phyloP scores from a whole-genome alignment of 1,140 invertebrate species.

The Dinothrombium tinctorium region DNA sequence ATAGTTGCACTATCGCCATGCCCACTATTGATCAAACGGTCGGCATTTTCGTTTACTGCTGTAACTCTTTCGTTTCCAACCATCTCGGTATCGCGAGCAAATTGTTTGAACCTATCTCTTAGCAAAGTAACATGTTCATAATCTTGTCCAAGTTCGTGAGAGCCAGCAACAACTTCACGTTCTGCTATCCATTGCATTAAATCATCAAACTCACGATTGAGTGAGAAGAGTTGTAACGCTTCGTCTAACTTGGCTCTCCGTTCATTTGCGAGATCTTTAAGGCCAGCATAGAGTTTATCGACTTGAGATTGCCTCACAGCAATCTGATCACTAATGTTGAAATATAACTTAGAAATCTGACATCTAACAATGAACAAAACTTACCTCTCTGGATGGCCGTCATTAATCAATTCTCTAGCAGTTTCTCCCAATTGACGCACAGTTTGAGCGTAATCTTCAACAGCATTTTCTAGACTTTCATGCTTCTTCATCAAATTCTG shows the following conservation, averaged over 20 bases:
- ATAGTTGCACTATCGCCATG: conserved; percentile 94
- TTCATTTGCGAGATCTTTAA: conserved; percentile 89
- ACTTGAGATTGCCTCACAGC: conserved; percentile 93
- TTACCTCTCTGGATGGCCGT: conserved; percentile 55
- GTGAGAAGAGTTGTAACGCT: conserved; percentile 77
- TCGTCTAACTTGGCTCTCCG: conserved; percentile 81
- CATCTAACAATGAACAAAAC: no score
- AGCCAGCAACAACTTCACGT: conserved; percentile 82
- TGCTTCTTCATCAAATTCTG: conserved; percentile 99
- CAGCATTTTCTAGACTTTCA: conserved; percentile 76
- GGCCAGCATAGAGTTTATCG: conserved; percentile 90
- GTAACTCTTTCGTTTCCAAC: conserved; percentile 84
- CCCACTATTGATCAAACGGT: conserved; percentile 73
- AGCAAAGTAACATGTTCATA: conserved; percentile 90
- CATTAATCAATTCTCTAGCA: conserved; percentile 63
- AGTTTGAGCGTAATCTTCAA: conserved; percentile 90
- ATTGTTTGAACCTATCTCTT: conserved; percentile 81
- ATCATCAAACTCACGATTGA: conserved; percentile 92
- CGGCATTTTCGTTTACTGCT: conserved; percentile 80
- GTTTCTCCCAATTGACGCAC: conserved; percentile 84
- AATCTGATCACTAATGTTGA: conserved; percentile 81
- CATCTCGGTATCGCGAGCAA: conserved; percentile 82
- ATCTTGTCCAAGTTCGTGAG: conserved; percentile 92
- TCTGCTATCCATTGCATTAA: conserved; percentile 98
- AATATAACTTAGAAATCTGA: no score